Evolutionary conservation across 2,113 vertebrate species (phyloP), one percentile per base, ranked within the genome.

Genomic region (Chlorocebus sabaeus): DNA sequence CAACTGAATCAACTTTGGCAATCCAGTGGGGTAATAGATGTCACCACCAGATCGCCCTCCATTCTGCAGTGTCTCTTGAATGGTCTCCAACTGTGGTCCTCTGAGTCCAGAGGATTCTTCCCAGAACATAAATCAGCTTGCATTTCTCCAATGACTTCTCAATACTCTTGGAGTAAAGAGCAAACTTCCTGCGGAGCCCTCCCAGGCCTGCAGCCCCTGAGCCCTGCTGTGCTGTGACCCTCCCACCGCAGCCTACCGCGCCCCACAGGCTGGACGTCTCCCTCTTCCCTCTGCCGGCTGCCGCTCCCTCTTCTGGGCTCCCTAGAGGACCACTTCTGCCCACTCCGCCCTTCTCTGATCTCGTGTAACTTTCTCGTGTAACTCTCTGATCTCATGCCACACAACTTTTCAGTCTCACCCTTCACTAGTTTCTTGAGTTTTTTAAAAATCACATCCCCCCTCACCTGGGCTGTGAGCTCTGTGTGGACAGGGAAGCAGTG

Each of bases 191-290:
- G 3, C 1, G 0, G 1, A 68, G 45, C 20, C 23, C 3, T 68
- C n/a, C 59, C 18, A 7, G 35, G 25, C 35, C 35, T 8, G 35
- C 4, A 32, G 55, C 6, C 13, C 7, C 45, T 25, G 32, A n/a
- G 12, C 22, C 59, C 32, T 32, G 18, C 89, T 11, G 18, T 57
- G 59, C 9, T 0, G 0, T 6, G 14, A 12, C 2, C 18, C 4
- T 18, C 4, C 30, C 1, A 3, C 8, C 2, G 8, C 48, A 23
- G 3, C 40, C 32, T 5, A 55, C 80, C 48, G 18, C 17, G 18
- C 32, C 11, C 14, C 0, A 0, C 12, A 2, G 8, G 6, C 30
- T 48, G 22, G 13, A 25, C 35, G 16, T 23, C 50, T 1, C 23
- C 27, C 22, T 18, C 32, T 52, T 40, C 52, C 30, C n/a, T n/a